These are phyloP conservation scores for Aphelenchoides besseyi DNA, from an alignment of 1,140 invertebrate species.

Conservation along the genomic window DNA sequence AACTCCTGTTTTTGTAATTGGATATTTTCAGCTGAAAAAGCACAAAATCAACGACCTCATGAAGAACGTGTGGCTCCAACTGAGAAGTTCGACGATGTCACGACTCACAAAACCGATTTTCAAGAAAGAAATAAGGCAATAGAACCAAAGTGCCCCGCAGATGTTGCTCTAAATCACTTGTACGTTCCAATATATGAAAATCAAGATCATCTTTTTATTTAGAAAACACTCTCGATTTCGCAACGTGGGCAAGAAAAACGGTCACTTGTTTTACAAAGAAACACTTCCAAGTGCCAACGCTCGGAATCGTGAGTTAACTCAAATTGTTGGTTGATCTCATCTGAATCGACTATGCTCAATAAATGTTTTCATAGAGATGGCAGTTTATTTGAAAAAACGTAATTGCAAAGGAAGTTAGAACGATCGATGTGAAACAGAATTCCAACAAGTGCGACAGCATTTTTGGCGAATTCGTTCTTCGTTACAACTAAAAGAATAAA, in stretches of 20 bases:
- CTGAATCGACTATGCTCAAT: too few species aligned
- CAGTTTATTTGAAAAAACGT: neutral
- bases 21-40: neutral
- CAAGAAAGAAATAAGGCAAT: neutral
- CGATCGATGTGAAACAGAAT: neutral
- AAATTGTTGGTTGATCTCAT: neutral
- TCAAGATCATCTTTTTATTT: neutral
- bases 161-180: neutral
- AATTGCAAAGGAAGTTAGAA: constrained; percentile 11
- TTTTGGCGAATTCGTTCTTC: constrained; percentile 31
- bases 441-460: constrained; percentile 43
- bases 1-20: neutral
- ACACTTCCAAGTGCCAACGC: neutral
- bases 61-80: neutral
- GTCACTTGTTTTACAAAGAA: neutral
- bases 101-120: constrained; percentile 9
- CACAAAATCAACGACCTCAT: neutral
- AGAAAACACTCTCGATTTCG: neutral
- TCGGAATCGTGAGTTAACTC: neutral
- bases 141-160: neutral
- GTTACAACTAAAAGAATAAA: constrained; percentile 36
- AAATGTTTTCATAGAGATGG: neutral
- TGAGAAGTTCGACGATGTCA: neutral
- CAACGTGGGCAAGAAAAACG: neutral
- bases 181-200: neutral